Base-by-base conservation (phyloP, 1,140 invertebrate genomes). In the Brachionus manjavacas region DNA sequence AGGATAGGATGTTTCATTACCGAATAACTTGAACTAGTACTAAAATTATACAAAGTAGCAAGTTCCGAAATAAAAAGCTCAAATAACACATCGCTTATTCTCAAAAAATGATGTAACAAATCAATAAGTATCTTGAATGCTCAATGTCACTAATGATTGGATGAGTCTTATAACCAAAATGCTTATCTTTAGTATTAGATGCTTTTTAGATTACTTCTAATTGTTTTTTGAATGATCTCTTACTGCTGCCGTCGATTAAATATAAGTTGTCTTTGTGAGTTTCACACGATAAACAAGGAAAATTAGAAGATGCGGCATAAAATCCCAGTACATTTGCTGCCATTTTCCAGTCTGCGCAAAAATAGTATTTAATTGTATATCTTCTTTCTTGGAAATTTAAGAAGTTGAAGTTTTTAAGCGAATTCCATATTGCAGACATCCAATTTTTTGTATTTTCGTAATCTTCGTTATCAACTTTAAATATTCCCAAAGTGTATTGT, bases 381-480 rank as follows among this genome's bases (percentile, higher is more conserved):
- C 16, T 35, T 28, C 41, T 74, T 74, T 43, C 70, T 39, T 74
- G 16, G 70, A 23, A 43, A 35, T 23, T 31, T 25, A 74, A 39
- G 7, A 25, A 16, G 41, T 74, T 31, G 28, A 74, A 39, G 8
- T 74, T 20, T 43, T 16, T 74, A 74, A 74, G 8, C 28, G 6
- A 16, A 39, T 20, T 39, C 31, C 31, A 23, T 16, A 74, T 20
- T 16, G 31, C 16, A 16, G n/a, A 31, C 16, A 74, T 16, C 11
- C 70, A 74, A 16, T n/a, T 39, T 31, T 74, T 20, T 74, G 28
- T 20, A 31, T 28, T 74, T 23, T 35, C 31, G 28, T 74, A 74
- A 31, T 74, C 28, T 46, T 74, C 70, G n/a, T 74, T 74, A 74
- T 74, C 70, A 20, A 74, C 28, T 39, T 74, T 35, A 74, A 74